Percentiles rank a stretch among this genome's conserved stretches.
Evolutionary conservation across 2,888 invertebrate species (phyloP).

Genomic region (Leptopterna dolabrata): DNA sequence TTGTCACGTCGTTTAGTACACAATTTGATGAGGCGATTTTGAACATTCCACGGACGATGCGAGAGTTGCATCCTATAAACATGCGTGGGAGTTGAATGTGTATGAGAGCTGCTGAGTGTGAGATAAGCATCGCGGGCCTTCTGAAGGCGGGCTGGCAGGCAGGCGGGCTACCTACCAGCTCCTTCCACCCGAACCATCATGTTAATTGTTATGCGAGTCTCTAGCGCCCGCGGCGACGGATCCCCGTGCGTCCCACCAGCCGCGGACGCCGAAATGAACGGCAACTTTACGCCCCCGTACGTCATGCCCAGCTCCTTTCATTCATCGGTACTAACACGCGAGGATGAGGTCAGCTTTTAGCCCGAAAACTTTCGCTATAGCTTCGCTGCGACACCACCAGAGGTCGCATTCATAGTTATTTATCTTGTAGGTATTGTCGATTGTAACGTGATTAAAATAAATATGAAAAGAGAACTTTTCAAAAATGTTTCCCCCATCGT

Average conservation of each 20-base stretch:
- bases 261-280: neutral
- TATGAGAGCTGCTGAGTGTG: neutral
- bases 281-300: neutral
- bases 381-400: too few species aligned
- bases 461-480: too few species aligned
- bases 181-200: neutral
- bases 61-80: too few species aligned
- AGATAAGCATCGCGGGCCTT: neutral
- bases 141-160: neutral
- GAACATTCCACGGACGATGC: neutral
- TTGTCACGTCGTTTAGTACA: too few species aligned
- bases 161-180: neutral
- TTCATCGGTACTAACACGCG: neutral
- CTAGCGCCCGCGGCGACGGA: neutral
- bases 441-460: too few species aligned
- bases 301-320: neutral
- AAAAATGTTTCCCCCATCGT: too few species aligned
- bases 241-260: neutral
- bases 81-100: neutral
- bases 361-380: too few species aligned
- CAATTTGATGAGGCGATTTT: too few species aligned
- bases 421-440: too few species aligned
- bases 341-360: neutral
- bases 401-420: too few species aligned
- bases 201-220: neutral